A percentile compares a stretch with the other conserved stretches of the same genome.
Evolutionary conservation across 2,888 invertebrate genomes (phyloP).

Genomic region (Tetragnatha montana): DNA sequence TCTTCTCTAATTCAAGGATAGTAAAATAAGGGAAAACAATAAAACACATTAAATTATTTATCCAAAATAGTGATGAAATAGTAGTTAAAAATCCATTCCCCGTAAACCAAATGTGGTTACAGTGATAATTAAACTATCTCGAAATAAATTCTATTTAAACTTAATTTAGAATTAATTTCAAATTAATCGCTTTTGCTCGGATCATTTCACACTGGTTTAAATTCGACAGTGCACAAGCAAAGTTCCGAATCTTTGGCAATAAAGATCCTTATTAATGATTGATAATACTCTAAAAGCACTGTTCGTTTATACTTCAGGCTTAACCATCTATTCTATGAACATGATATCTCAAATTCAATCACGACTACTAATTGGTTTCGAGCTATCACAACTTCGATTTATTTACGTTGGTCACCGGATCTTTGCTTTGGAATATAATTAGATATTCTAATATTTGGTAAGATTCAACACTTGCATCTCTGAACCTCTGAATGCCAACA

Average conservation of each 20-base stretch:
- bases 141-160: not conserved
- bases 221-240: too few species aligned
- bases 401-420: not conserved
- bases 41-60: too few species aligned
- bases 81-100: too few species aligned
- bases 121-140: too few species aligned
- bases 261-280: not conserved
- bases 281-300: not conserved
- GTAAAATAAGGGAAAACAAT: too few species aligned
- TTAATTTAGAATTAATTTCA: not conserved
- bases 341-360: not conserved
- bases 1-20: too few species aligned
- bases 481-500: not conserved
- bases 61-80: too few species aligned
- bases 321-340: not conserved
- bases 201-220: not conserved
- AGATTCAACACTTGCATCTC: not conserved
- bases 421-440: not conserved
- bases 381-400: not conserved
- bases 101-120: too few species aligned
- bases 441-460: not conserved
- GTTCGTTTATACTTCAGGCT: not conserved
- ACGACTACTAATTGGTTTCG: not conserved
- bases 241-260: not conserved
- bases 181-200: not conserved